Evolutionary conservation across 2,888 invertebrate species (phyloP).

Genomic region (Platerodrilus igneus): DNA sequence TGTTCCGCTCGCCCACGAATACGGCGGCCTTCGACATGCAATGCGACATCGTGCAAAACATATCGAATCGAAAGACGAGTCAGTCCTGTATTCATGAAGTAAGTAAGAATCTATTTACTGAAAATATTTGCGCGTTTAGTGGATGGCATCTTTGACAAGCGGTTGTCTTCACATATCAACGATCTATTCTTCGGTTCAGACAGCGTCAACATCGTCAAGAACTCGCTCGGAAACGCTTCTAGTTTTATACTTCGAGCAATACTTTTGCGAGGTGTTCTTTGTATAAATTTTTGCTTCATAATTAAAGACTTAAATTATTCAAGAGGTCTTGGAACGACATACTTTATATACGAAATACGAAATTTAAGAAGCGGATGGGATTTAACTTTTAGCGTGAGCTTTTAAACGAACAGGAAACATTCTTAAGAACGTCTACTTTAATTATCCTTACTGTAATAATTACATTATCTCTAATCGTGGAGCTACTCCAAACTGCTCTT

Average conservation of each 20-base stretch:
- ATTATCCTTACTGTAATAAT: too few relatives aligned
- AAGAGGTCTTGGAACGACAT: slow-evolving; percentile 16
- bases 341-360: slow-evolving; percentile 18
- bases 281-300: slow-evolving; percentile 18
- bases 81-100: slow-evolving; percentile 18
- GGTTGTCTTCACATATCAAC: slow-evolving; percentile 17
- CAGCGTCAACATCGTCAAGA: too few relatives aligned
- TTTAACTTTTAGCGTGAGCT: slow-evolving; percentile 22
- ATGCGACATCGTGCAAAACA: slow-evolving; percentile 31
- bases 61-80: slow-evolving; percentile 29
- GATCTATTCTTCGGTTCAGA: too few relatives aligned
- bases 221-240: too few relatives aligned
- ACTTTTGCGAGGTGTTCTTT: slow-evolving; percentile 10
- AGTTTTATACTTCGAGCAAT: too few relatives aligned
- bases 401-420: slow-evolving; percentile 16
- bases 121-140: slow-evolving; percentile 18
- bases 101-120: slow-evolving; percentile 19
- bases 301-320: slow-evolving; percentile 21
- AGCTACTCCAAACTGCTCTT: too few relatives aligned
- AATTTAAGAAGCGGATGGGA: slow-evolving; percentile 21
- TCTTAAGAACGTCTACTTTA: slow-evolving; percentile 15
- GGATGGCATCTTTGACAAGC: slow-evolving; percentile 19
- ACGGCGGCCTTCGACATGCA: slow-evolving; percentile 25
- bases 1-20: slow-evolving; percentile 31
- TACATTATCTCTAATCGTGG: too few relatives aligned